A percentile compares a stretch with the other conserved stretches of the same genome.
Evolutionary conservation across 1,140 invertebrate genomes (phyloP).

Genomic region (Monochamus saltuarius): DNA sequence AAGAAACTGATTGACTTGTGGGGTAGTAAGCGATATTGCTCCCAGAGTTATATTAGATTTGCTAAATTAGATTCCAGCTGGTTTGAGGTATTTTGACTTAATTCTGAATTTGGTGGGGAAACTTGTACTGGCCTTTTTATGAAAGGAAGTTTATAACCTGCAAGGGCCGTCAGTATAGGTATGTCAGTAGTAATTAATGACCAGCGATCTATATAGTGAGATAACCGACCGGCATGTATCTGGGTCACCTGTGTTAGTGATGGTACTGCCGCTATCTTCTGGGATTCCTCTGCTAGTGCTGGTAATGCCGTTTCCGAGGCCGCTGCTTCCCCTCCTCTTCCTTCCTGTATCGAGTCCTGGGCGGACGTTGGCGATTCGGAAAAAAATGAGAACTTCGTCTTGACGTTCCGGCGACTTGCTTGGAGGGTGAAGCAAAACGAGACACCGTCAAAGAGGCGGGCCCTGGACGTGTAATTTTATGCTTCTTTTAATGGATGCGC

Average conservation of each 20-base stretch:
- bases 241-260: slow-evolving; percentile 1
- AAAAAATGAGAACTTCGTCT: background rate
- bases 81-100: background rate
- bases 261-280: background rate
- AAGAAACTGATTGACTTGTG: slow-evolving; percentile 30
- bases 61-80: background rate
- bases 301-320: too few relatives aligned
- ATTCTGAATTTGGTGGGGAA: background rate
- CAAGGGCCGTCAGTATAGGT: background rate
- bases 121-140: slow-evolving; percentile 9
- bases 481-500: background rate
- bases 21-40: background rate
- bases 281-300: too few relatives aligned
- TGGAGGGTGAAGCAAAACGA: background rate
- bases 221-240: too few relatives aligned
- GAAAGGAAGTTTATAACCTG: slow-evolving; percentile 20
- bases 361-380: background rate
- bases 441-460: background rate
- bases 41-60: slow-evolving; percentile 1
- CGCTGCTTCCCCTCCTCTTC: background rate
- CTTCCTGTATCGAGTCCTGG: background rate
- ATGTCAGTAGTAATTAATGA: background rate
- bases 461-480: background rate
- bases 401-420: background rate
- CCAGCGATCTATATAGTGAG: too few relatives aligned